Conservation (phyloP, 2,113 vertebrate species). For the Dascyllus trimaculatus region DNA sequence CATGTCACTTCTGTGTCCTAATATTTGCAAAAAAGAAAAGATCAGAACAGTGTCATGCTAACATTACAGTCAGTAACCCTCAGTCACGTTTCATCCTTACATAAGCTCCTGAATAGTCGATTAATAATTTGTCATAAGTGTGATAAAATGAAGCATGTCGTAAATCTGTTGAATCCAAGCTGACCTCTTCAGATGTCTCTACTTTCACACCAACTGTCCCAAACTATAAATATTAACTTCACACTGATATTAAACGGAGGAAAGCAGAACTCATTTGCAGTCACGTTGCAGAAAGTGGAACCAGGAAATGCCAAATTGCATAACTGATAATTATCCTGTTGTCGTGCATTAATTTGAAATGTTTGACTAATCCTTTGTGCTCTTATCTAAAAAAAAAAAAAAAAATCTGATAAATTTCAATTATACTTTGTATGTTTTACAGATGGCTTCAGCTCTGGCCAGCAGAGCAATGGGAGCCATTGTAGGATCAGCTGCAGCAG, state of each 20-base stretch:
- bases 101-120: not conserved
- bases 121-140: not conserved
- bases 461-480: slow-evolving; percentile 82
- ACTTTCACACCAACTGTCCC: not conserved
- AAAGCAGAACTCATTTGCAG: no score
- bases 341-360: no score
- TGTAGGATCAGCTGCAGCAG: slow-evolving; percentile 81
- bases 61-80: no score
- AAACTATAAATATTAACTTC: no score
- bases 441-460: slow-evolving; percentile 78
- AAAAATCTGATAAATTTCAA: not conserved
- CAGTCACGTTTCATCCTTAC: no score
- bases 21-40: no score
- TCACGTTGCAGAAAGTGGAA: not conserved
- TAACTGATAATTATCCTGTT: no score
- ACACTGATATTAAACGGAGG: no score
- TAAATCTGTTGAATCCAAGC: not conserved
- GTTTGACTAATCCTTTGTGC: not conserved
- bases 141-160: no score
- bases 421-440: not conserved
- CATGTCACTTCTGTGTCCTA: no score
- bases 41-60: no score
- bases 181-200: not conserved
- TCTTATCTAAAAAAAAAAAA: not conserved
- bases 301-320: not conserved